Percentiles rank a stretch among this genome's conserved stretches.
Conservation (phyloP, 2,797 vertebrate genomes). For the Neopelma chrysocephalum region DNA sequence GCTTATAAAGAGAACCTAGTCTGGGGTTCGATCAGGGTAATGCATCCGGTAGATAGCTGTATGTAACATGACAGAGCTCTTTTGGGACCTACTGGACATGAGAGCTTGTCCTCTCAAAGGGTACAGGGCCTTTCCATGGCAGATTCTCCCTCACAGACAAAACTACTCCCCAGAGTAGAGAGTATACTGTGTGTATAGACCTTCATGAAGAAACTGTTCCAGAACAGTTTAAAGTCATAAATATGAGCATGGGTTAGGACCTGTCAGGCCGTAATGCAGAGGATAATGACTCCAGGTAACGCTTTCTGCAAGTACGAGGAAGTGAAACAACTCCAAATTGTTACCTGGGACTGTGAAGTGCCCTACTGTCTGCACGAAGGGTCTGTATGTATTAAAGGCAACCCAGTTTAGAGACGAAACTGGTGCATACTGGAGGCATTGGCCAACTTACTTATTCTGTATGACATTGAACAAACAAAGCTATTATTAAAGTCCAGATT, state of each 20-base stretch:
- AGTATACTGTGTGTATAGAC: neutral
- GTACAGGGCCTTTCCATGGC: neutral
- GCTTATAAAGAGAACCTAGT: neutral
- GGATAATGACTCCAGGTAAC: neutral
- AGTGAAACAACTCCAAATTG: neutral
- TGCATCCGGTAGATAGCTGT: neutral
- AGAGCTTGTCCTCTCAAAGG: neutral
- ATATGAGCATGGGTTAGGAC: neutral
- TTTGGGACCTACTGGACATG: neutral
- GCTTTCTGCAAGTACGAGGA: neutral
- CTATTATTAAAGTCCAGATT: neutral
- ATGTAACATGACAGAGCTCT: rapidly evolving
- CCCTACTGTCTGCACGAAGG: rapidly evolving
- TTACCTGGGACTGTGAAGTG: neutral
- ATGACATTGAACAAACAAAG: neutral
- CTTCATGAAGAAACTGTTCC: neutral
- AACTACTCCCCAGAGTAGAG: neutral
- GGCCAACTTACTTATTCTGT: neutral
- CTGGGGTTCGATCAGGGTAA: neutral
- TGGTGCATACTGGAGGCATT: neutral
- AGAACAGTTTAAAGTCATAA: neutral
- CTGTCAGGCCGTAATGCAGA: neutral
- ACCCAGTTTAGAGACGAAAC: neutral
- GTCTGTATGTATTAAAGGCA: neutral
- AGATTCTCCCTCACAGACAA: neutral